Evolutionary conservation across 1,140 invertebrate species (phyloP).

Genomic region (Druon quercuslanigerum): DNA sequence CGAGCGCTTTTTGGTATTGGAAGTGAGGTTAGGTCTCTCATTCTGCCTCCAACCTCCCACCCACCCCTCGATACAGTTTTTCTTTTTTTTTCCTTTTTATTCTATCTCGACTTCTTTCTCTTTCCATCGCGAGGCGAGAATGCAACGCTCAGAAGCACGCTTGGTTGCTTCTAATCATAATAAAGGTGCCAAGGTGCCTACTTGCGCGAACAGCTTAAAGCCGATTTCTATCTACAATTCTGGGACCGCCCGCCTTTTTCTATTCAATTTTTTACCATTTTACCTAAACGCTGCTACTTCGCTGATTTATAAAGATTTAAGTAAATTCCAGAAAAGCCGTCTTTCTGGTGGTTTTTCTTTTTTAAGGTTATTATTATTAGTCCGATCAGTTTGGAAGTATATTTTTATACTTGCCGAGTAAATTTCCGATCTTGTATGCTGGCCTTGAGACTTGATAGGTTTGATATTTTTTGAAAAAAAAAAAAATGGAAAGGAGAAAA

Average conservation of each 20-base stretch:
- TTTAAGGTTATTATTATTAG: no score
- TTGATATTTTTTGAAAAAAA: no score
- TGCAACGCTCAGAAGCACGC: constrained; percentile 60
- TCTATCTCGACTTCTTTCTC: background rate
- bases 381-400: no score
- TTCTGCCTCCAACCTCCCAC: background rate
- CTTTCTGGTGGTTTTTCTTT: background rate
- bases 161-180: constrained; percentile 73
- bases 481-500: no score
- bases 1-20: constrained; percentile 68
- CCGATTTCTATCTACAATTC: constrained; percentile 68
- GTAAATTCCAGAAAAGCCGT: constrained; percentile 27
- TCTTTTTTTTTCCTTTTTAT: background rate
- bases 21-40: constrained; percentile 59
- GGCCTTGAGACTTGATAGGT: no score
- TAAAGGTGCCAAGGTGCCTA: constrained; percentile 73
- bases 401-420: no score
- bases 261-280: constrained; percentile 35
- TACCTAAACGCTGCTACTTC: constrained; percentile 35
- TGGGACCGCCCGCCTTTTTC: constrained; percentile 38
- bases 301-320: constrained; percentile 4
- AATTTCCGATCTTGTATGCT: no score
- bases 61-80: constrained; percentile 1
- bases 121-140: constrained; percentile 36
- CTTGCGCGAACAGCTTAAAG: constrained; percentile 63